Evolutionary conservation across 2,797 vertebrate species (phyloP).

Genomic region (Molossus alvarezi): DNA sequence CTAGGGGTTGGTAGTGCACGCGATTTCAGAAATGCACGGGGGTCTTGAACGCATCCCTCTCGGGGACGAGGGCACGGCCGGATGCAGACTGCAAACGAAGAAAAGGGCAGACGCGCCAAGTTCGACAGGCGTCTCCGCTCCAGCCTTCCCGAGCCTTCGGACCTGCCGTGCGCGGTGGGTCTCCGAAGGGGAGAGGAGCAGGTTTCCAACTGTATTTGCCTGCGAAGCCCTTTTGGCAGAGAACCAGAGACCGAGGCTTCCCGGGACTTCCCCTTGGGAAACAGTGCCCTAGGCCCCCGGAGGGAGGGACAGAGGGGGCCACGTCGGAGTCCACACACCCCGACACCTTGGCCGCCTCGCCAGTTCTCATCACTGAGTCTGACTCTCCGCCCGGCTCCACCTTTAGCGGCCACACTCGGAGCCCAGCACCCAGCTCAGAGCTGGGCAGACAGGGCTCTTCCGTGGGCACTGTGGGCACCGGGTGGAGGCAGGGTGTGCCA

Average conservation of each 20-base stretch:
- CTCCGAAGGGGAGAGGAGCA: fast-evolving
- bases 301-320: too few species aligned
- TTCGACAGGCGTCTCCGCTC: neutral
- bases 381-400: neutral
- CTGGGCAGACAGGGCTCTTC: neutral
- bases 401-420: neutral
- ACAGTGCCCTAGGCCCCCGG: fast-evolving
- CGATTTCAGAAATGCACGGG: neutral
- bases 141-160: neutral
- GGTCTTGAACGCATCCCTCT: neutral
- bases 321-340: fast-evolving
- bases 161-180: fast-evolving
- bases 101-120: neutral
- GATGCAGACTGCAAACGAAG: neutral
- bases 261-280: neutral
- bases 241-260: neutral
- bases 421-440: neutral
- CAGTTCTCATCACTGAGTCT: neutral
- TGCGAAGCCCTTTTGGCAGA: neutral
- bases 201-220: neutral
- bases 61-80: neutral
- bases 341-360: neutral
- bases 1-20: too few species aligned
- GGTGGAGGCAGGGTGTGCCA: neutral
- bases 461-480: neutral